Percentiles rank a stretch among this genome's conserved stretches.
Evolutionary conservation across 2,113 vertebrate genomes (phyloP).

Genomic region (Hippocampus mohnikei): DNA sequence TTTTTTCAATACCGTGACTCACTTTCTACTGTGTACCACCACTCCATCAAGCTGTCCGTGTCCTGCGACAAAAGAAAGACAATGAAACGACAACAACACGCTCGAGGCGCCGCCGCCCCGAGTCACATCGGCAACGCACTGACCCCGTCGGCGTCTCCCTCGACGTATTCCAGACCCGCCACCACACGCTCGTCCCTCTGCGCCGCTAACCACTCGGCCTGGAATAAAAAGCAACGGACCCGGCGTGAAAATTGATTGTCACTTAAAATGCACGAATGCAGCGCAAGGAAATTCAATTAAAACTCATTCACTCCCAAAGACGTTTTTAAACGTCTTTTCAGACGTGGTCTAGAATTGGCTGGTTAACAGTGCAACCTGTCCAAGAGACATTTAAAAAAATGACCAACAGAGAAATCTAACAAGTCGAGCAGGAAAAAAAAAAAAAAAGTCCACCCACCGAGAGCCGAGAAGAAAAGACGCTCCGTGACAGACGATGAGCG

Average conservation of each 20-base stretch:
- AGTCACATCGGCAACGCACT: constrained; percentile 16
- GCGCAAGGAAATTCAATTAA: no score
- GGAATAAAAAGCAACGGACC: not conserved
- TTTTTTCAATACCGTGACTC: constrained; percentile 30
- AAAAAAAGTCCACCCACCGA: no score
- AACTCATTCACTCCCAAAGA: no score
- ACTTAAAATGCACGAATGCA: no score
- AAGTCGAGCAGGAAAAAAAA: no score
- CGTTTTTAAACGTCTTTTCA: no score
- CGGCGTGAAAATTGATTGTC: not conserved
- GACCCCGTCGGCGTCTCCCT: constrained; percentile 52
- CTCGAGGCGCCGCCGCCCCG: not conserved
- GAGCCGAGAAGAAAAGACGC: no score
- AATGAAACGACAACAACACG: not conserved
- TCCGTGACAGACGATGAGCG: not conserved
- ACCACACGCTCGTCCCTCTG: constrained; percentile 50
- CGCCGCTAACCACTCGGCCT: constrained; percentile 70
- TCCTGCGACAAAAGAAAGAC: constrained; percentile 53
- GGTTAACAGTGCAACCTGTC: no score
- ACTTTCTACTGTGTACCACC: constrained; percentile 75
- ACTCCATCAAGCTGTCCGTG: constrained; percentile 75
- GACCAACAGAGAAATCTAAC: no score
- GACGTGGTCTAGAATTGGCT: no score
- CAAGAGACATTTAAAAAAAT: no score
- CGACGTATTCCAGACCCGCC: constrained; percentile 16